phyloP scores from a whole-genome alignment of 2,113 vertebrate species.

The Trichomycterus rosablanca region DNA sequence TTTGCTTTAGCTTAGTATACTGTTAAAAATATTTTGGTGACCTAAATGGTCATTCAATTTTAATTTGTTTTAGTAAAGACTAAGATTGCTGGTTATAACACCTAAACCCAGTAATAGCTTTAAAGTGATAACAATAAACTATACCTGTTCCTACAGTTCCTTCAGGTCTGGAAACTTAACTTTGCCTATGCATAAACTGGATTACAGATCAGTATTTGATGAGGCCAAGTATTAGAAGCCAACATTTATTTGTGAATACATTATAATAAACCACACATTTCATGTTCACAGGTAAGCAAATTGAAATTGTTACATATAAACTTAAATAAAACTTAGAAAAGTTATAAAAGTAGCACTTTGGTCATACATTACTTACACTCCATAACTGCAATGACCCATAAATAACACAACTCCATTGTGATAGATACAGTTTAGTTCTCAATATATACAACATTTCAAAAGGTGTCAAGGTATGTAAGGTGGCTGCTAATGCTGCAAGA shows the following conservation, averaged over 20 bases:
- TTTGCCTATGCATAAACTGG: too few species aligned
- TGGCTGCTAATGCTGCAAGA: background rate
- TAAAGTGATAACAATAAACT: too few species aligned
- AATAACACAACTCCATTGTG: background rate
- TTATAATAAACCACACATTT: background rate
- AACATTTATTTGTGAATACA: conserved; percentile 17
- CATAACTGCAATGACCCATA: conserved; percentile 1
- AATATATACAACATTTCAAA: conserved; percentile 11
- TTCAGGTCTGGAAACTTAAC: too few species aligned
- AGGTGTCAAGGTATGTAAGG: background rate
- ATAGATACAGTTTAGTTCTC: conserved; percentile 1
- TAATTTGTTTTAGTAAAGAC: too few species aligned
- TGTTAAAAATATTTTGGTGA: too few species aligned
- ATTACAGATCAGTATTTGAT: background rate
- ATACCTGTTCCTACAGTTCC: too few species aligned
- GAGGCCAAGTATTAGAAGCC: background rate
- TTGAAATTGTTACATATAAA: conserved; percentile 10
- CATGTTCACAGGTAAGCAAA: background rate
- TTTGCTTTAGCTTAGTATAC: too few species aligned
- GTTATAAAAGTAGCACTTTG: conserved; percentile 12
- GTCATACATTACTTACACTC: conserved; percentile 4
- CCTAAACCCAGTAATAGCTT: too few species aligned
- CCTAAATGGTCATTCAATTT: too few species aligned
- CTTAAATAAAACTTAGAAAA: background rate
- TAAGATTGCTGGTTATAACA: too few species aligned